These are phyloP conservation scores for Epinephelus awoara DNA, from an alignment of 2,797 vertebrate species.

Conservation along the genomic window DNA sequence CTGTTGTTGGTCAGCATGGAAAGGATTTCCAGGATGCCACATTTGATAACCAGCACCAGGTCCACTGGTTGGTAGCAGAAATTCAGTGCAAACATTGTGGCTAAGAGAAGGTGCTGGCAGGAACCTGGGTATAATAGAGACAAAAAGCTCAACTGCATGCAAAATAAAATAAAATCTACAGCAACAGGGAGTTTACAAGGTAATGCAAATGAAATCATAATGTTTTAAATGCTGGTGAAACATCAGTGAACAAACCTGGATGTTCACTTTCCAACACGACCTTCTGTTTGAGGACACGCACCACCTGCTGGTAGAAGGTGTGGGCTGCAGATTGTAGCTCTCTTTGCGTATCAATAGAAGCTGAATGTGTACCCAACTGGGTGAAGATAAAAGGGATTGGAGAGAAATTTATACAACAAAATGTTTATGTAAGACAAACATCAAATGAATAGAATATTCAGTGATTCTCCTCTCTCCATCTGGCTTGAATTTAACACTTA, in stretches of 20 bases:
- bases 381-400: slow-evolving; percentile 28
- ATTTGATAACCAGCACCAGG: slow-evolving; percentile 85
- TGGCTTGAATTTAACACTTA: slow-evolving; percentile 15
- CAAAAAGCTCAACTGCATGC: background rate
- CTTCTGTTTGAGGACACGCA: slow-evolving; percentile 83
- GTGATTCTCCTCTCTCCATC: background rate
- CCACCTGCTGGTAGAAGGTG: slow-evolving; percentile 88
- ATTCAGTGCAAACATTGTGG: slow-evolving; percentile 87
- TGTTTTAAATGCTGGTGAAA: background rate
- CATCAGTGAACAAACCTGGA: slow-evolving; percentile 73
- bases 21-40: slow-evolving; percentile 86
- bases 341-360: slow-evolving; percentile 77
- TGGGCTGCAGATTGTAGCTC: slow-evolving; percentile 87
- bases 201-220: background rate
- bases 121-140: slow-evolving; percentile 74
- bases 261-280: slow-evolving; percentile 80
- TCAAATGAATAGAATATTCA: background rate
- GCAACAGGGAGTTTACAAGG: fast-evolving
- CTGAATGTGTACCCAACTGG: slow-evolving; percentile 85
- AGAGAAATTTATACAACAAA: slow-evolving; percentile 4
- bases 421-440: background rate
- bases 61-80: slow-evolving; percentile 87
- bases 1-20: slow-evolving; percentile 86
- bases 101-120: slow-evolving; percentile 87
- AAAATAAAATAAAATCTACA: background rate